Base-by-base conservation (phyloP, 2,888 invertebrate species). In the Pecten maximus region DNA sequence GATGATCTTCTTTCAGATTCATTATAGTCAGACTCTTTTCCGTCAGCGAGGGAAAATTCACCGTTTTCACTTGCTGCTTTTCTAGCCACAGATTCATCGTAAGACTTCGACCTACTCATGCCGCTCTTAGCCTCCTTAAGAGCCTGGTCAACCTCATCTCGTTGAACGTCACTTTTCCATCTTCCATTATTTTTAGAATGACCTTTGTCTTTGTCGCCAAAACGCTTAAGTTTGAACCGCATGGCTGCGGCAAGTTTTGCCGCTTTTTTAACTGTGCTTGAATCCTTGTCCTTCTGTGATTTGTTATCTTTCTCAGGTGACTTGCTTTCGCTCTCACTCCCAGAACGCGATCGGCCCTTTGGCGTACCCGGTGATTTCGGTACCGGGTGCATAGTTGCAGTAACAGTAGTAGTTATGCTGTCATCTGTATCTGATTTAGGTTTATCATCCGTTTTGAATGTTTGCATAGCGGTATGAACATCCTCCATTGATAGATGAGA, bases 81-180 rank as follows among this genome's bases (percentile, higher is more conserved):
- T 16, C 94, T 92, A 40, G 95, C 95, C 39, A 95, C 96, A 87
- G 95, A 94, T 92, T 96, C 96, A 89, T 96, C 96, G 89, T 94
- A 95, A 0, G 95, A 95, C 92, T 96, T 96, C 12, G 96, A 96
- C 87, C 95, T 92, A 50, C 94, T 96, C 95, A 95, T 95, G 86
- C 92, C 94, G 39, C 94, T 94, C 89, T 95, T 93, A 48, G 90
- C 91, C 91, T 95, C 94, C 88, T 92, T 94, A 39, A 95, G 92
- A 6, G 95, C 95, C 91, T 95, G 94, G 88, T 95, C 95, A 3
- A 96, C 94, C 40, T 93, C 92, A 35, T 95, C 94, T 40, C 94
- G 94, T 91, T 96, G 95, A 48, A 95, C 95, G 91, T 95, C 94
- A 90, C 95, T 95, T 88, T 94, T 94, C 91, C 95, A 94, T n/a